phyloP scores from a whole-genome alignment of 2,113 vertebrate genomes.

The Petromus typicus region DNA sequence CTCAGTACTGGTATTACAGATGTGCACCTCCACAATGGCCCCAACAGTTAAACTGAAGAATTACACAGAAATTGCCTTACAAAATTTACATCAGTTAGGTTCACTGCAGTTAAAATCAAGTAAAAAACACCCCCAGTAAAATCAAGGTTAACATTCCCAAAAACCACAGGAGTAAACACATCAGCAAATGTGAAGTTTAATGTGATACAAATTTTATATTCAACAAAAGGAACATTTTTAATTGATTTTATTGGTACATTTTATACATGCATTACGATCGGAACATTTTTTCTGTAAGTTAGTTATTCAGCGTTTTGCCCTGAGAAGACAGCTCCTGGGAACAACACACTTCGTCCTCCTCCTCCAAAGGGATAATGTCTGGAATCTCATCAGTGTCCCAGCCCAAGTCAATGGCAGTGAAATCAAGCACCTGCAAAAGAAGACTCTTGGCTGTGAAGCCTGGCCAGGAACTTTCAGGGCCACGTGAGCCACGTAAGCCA shows the following conservation, averaged over 20 bases:
- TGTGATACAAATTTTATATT: slow-evolving; percentile 61
- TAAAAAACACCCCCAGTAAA: too few relatives aligned
- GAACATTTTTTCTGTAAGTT: slow-evolving; percentile 27
- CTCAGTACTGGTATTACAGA: too few relatives aligned
- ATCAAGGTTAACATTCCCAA: neutral
- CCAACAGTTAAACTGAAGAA: slow-evolving; percentile 20
- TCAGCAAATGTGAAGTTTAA: slow-evolving; percentile 74
- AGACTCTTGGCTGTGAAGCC: slow-evolving; percentile 76
- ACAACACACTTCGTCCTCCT: slow-evolving; percentile 84
- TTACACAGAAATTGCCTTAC: neutral
- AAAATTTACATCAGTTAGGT: neutral
- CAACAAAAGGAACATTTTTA: slow-evolving; percentile 36
- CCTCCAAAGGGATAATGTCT: slow-evolving; percentile 87
- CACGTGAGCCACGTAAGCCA: neutral
- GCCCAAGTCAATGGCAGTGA: slow-evolving; percentile 87
- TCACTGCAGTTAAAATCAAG: slow-evolving; percentile 56
- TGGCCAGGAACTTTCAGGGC: neutral
- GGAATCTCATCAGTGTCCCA: slow-evolving; percentile 88
- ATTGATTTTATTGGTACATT: too few relatives aligned
- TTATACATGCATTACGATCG: neutral
- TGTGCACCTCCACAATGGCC: neutral
- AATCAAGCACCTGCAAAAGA: slow-evolving; percentile 87
- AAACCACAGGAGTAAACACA: slow-evolving; percentile 75
- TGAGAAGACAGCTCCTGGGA: slow-evolving; percentile 79
- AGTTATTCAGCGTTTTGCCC: slow-evolving; percentile 80